A percentile compares a stretch with the other conserved stretches of the same genome.
phyloP scores from a whole-genome alignment of 2,797 vertebrate species.

The Brachymystax lenok region DNA sequence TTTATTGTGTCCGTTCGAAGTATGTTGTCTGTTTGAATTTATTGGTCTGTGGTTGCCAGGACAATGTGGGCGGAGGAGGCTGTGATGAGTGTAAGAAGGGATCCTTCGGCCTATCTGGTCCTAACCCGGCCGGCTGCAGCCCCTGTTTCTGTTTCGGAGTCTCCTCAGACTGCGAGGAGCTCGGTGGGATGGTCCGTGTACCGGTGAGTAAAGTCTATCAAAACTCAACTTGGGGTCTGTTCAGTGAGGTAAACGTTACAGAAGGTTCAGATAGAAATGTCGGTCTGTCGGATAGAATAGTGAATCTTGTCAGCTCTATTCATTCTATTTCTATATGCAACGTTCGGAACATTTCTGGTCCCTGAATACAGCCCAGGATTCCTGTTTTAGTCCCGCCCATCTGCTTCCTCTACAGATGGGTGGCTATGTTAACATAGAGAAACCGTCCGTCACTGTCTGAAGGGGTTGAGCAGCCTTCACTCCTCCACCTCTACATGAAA shows the following conservation, averaged over 20 bases:
- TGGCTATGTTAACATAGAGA: constrained; percentile 92
- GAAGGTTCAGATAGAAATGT: too few species aligned
- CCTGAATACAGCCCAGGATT: constrained; percentile 34
- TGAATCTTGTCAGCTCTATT: too few species aligned
- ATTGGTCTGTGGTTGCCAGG: constrained; percentile 64
- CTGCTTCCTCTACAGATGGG: constrained; percentile 68
- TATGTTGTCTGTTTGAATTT: neutral
- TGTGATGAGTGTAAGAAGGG: constrained; percentile 86
- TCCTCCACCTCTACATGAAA: constrained; percentile 66
- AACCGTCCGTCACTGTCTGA: constrained; percentile 69
- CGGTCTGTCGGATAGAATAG: too few species aligned
- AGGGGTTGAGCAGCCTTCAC: constrained; percentile 50
- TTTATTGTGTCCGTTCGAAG: neutral
- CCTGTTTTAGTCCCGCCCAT: constrained; percentile 87
- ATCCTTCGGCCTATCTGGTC: constrained; percentile 76
- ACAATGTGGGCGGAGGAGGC: constrained; percentile 82
- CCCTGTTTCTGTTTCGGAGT: constrained; percentile 89
- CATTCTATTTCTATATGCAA: too few species aligned
- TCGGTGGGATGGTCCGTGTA: constrained; percentile 77
- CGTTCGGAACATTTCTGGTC: neutral
- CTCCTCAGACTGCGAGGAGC: constrained; percentile 80
- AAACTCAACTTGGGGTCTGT: too few species aligned
- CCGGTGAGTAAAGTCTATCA: constrained; percentile 73
- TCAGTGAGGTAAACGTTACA: too few species aligned
- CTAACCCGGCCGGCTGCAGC: constrained; percentile 79